phyloP scores from a whole-genome alignment of 2,797 vertebrate species.

The Dipus sagitta region DNA sequence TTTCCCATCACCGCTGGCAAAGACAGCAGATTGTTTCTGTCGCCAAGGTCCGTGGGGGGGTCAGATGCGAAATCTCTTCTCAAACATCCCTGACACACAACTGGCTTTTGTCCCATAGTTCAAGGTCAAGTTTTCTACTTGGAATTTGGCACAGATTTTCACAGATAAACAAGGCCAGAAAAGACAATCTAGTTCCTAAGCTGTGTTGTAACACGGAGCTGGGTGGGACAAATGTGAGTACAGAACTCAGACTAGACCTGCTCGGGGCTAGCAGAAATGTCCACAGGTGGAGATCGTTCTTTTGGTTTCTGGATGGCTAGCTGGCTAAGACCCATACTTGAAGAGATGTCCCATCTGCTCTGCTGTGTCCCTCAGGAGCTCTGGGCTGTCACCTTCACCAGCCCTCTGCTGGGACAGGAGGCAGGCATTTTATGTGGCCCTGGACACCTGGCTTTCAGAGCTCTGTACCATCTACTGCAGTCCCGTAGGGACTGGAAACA shows the following conservation, averaged over 20 bases:
- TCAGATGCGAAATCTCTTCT: not conserved
- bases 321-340: not conserved
- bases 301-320: not conserved
- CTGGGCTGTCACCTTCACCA: not conserved
- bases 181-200: not conserved
- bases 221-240: not conserved
- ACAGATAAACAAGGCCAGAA: slow-evolving; percentile 7
- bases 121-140: not conserved
- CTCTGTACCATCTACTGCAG: fast-evolving
- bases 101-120: not conserved
- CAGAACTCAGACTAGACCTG: not conserved
- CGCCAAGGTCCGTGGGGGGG: not conserved
- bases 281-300: not conserved
- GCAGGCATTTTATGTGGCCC: too few species aligned
- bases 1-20: not conserved
- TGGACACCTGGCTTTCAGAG: not conserved
- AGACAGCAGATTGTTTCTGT: not conserved
- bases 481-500: not conserved
- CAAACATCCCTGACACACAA: not conserved
- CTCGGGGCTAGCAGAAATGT: not conserved
- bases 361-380: not conserved
- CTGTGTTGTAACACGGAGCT: not conserved
- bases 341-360: not conserved
- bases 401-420: not conserved
- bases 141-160: not conserved